A percentile compares a stretch with the other conserved stretches of the same genome.
These are phyloP conservation scores for Drosophila demipolita DNA, from an alignment of 2,888 invertebrate species.

Conservation along the genomic window DNA sequence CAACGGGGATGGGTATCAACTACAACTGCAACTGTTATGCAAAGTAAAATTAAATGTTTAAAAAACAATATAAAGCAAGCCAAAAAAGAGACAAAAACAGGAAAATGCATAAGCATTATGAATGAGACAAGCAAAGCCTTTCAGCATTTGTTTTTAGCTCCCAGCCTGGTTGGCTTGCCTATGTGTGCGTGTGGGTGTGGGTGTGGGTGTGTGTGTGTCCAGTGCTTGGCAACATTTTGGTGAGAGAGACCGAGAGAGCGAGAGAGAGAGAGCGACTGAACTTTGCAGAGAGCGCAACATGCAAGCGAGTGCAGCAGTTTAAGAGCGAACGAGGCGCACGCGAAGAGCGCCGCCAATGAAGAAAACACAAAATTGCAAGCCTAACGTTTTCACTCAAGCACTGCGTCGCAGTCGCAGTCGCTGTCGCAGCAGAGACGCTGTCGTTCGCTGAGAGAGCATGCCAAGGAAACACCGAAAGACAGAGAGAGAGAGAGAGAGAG, in stretches of 20 bases:
- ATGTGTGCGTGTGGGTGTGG: constrained; percentile 8
- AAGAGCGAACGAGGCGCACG: constrained; percentile 36
- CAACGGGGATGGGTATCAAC: neutral
- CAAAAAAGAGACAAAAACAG: neutral
- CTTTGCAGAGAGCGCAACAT: constrained; percentile 37
- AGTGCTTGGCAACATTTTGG: constrained; percentile 61
- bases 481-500: neutral
- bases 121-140: constrained; percentile 61
- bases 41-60: neutral
- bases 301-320: constrained; percentile 51
- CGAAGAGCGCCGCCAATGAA: constrained; percentile 15
- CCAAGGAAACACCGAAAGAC: neutral
- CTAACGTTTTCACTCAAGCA: constrained; percentile 53
- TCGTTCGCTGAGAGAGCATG: constrained; percentile 1
- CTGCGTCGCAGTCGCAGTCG: constrained; percentile 42
- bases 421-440: constrained; percentile 8
- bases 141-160: constrained; percentile 24
- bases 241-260: neutral
- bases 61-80: neutral
- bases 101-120: constrained; percentile 52
- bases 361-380: constrained; percentile 31
- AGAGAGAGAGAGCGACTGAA: constrained; percentile 21
- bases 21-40: neutral
- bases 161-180: neutral
- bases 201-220: constrained; percentile 11